phyloP scores from a whole-genome alignment of 2,113 vertebrate genomes.

The Callipepla squamata region DNA sequence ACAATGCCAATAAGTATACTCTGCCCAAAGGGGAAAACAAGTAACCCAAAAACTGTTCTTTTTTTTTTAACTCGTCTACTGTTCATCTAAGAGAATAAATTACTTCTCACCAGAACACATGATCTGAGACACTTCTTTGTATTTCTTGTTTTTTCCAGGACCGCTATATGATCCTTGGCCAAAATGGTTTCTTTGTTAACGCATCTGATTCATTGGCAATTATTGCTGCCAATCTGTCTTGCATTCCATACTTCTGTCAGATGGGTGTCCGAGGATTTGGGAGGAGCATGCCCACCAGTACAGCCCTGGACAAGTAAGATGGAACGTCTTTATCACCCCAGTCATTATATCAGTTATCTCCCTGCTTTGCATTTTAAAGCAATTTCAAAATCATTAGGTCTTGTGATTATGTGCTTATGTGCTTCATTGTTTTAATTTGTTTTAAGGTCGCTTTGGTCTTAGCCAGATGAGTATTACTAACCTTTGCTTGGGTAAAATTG shows the following conservation, averaged over 20 bases:
- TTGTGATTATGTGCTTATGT: not conserved
- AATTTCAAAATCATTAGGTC: not conserved
- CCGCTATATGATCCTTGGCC: conserved; percentile 96
- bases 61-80: not conserved
- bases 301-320: conserved; percentile 92
- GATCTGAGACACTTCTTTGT: not conserved
- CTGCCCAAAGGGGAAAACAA: not conserved
- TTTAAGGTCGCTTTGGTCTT: not conserved
- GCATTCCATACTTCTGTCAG: conserved; percentile 95
- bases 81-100: not conserved
- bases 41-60: not conserved
- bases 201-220: conserved; percentile 95
- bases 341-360: not conserved
- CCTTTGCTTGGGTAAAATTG: not conserved
- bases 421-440: not conserved
- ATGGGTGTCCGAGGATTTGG: conserved; percentile 91
- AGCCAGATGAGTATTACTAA: not conserved
- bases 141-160: conserved; percentile 82
- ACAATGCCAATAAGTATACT: not conserved
- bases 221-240: conserved; percentile 94
- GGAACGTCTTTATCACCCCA: not conserved
- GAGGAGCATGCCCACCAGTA: conserved; percentile 95
- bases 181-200: conserved; percentile 96
- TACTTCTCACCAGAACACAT: not conserved
- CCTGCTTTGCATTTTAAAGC: not conserved